Evolutionary conservation across 2,888 invertebrate species (phyloP).

Genomic region (Lysandra coridon): DNA sequence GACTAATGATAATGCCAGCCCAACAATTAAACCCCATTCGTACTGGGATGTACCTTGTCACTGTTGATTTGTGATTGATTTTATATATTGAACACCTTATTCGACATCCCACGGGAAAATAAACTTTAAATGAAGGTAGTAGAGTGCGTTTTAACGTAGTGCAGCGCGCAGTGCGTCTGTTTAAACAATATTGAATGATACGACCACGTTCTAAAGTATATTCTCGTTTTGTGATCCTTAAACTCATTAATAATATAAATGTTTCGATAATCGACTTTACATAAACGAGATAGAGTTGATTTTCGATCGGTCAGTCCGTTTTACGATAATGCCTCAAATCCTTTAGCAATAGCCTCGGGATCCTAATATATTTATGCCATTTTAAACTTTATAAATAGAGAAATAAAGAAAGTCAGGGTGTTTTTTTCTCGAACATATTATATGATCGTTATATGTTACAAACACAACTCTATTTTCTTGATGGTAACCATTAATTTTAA

Average conservation of each 20-base stretch:
- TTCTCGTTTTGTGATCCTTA: slow-evolving; percentile 34
- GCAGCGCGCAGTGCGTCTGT: neutral
- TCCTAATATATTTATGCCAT: slow-evolving; percentile 5
- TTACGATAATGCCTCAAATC: slow-evolving; percentile 21
- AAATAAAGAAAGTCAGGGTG: slow-evolving; percentile 23
- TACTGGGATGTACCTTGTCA: slow-evolving; percentile 66
- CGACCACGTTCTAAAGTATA: slow-evolving; percentile 33
- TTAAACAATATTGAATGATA: slow-evolving; percentile 39
- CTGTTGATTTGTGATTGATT: slow-evolving; percentile 76
- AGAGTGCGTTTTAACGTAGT: neutral
- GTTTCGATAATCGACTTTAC: neutral
- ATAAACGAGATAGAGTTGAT: neutral
- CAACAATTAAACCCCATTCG: slow-evolving; percentile 67
- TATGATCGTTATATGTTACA: slow-evolving; percentile 23
- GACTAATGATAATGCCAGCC: slow-evolving; percentile 63
- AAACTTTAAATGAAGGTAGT: neutral
- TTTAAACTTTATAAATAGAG: slow-evolving; percentile 32
- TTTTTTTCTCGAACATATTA: slow-evolving; percentile 9
- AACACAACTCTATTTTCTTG: slow-evolving; percentile 19
- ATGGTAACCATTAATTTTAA: neutral
- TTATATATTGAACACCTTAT: slow-evolving; percentile 47
- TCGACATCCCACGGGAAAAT: neutral
- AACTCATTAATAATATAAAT: slow-evolving; percentile 26
- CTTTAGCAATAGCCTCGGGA: slow-evolving; percentile 26
- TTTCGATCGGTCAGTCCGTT: neutral